These are phyloP conservation scores for Smittia sp. DNA, from an alignment of 2,888 invertebrate species.

Conservation along the genomic window DNA sequence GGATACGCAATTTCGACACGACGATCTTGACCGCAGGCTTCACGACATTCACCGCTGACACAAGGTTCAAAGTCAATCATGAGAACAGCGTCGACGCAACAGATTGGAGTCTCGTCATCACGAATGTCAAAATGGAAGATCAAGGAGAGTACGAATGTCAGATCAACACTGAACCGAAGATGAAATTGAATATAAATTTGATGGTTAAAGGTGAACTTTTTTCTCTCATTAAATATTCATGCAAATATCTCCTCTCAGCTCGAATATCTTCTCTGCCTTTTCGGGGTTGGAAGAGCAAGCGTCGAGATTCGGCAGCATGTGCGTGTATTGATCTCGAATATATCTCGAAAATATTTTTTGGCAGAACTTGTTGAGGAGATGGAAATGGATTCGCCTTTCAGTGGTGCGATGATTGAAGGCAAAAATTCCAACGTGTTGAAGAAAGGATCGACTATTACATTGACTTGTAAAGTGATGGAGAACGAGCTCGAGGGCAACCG, in stretches of 20 bases:
- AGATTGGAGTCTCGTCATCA: constrained; percentile 82
- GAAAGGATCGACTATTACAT: constrained; percentile 15
- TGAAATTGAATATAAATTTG: constrained; percentile 59
- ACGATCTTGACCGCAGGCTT: constrained; percentile 77
- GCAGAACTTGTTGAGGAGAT: constrained; percentile 22
- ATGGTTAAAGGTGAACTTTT: constrained; percentile 33
- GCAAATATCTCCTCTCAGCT: background rate
- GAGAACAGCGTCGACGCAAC: constrained; percentile 69
- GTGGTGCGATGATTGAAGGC: constrained; percentile 19
- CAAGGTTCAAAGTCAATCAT: constrained; percentile 78
- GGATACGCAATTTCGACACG: constrained; percentile 76
- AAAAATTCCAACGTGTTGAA: constrained; percentile 29
- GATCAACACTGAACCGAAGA: constrained; percentile 86
- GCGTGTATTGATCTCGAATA: background rate
- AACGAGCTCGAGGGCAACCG: background rate
- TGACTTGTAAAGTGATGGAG: constrained; percentile 23
- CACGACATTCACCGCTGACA: constrained; percentile 85
- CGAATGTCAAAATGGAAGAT: constrained; percentile 79
- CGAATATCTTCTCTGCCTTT: background rate
- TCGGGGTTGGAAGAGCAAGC: no score
- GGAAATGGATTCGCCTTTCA: constrained; percentile 36
- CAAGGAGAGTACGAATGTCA: constrained; percentile 72
- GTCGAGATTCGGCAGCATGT: background rate
- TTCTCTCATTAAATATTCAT: background rate
- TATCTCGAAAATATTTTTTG: background rate